Percentiles rank a stretch among this genome's conserved stretches.
Evolutionary conservation across 2,113 vertebrate genomes (phyloP).

Genomic region (Todiramphus chloris): DNA sequence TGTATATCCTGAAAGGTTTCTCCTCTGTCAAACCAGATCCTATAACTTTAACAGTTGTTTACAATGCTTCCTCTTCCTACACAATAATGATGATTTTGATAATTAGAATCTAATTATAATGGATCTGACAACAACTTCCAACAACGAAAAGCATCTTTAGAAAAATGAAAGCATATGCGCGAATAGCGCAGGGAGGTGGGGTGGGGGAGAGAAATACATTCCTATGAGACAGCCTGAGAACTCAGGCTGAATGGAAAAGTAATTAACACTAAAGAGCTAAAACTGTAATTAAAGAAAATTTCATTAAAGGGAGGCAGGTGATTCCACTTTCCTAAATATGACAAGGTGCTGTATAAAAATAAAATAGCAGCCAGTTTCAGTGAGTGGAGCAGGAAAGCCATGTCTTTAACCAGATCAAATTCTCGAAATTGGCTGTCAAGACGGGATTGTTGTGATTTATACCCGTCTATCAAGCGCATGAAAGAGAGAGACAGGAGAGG

Average conservation of each 20-base stretch:
- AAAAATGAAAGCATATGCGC: conserved; percentile 48
- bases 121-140: conserved; percentile 66
- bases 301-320: conserved; percentile 77
- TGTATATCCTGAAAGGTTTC: not conserved
- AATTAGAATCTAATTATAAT: conserved; percentile 61
- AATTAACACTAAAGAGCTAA: conserved; percentile 82
- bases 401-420: conserved; percentile 99
- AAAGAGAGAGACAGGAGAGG: conserved; percentile 68
- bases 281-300: conserved; percentile 82
- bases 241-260: conserved; percentile 74
- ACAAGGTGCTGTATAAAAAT: conserved; percentile 68
- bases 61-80: conserved; percentile 12
- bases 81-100: conserved; percentile 62
- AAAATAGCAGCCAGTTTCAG: conserved; percentile 73
- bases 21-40: not conserved
- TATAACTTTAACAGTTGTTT: conserved; percentile 52
- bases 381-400: conserved; percentile 78
- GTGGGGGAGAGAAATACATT: not conserved
- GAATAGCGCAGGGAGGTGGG: not conserved
- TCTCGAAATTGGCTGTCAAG: conserved; percentile 99
- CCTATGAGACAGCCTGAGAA: conserved; percentile 69
- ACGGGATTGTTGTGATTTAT: conserved; percentile 97
- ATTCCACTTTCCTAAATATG: conserved; percentile 70
- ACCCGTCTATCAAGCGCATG: conserved; percentile 91
- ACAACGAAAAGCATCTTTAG: conserved; percentile 58